Evolutionary conservation across 2,797 vertebrate species (phyloP).

Genomic region (Nyctibius grandis): DNA sequence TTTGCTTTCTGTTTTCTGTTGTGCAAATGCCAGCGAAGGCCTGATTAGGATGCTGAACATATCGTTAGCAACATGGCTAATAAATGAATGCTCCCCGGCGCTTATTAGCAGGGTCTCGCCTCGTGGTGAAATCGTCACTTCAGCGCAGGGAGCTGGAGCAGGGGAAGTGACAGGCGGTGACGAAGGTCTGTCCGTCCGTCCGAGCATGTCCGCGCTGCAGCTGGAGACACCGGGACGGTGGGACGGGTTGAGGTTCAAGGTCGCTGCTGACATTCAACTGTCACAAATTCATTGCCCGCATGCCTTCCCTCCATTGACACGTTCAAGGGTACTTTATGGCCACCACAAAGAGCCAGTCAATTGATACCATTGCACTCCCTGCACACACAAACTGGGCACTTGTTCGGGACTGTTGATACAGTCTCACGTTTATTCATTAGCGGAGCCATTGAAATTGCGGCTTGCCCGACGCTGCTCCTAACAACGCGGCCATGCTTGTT

Average conservation of each 20-base stretch:
- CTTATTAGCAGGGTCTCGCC: slow-evolving; percentile 49
- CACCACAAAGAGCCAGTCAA: slow-evolving; percentile 75
- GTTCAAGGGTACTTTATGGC: slow-evolving; percentile 71
- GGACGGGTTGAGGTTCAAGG: slow-evolving; percentile 85
- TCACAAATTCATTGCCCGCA: slow-evolving; percentile 80
- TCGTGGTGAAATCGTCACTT: slow-evolving; percentile 50
- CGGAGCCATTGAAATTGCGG: slow-evolving; percentile 57
- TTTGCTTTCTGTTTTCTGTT: slow-evolving; percentile 46
- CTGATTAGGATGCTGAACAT: slow-evolving; percentile 63
- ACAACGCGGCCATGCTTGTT: slow-evolving; percentile 58
- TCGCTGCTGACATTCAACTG: slow-evolving; percentile 83
- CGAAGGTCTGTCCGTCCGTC: background rate
- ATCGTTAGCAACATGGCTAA: slow-evolving; percentile 45
- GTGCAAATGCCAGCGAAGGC: slow-evolving; percentile 14
- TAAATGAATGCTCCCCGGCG: slow-evolving; percentile 20
- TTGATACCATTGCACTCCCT: slow-evolving; percentile 77
- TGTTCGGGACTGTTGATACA: slow-evolving; percentile 65
- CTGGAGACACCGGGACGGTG: slow-evolving; percentile 79
- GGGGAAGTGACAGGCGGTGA: slow-evolving; percentile 35
- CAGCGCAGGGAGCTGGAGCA: slow-evolving; percentile 5
- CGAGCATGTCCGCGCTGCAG: slow-evolving; percentile 49
- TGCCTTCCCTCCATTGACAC: slow-evolving; percentile 68
- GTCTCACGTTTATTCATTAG: slow-evolving; percentile 70
- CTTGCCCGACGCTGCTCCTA: slow-evolving; percentile 33
- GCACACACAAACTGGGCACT: slow-evolving; percentile 57